Base-by-base conservation (phyloP, 2,113 vertebrate genomes). In the Clarias macrocephalus region DNA sequence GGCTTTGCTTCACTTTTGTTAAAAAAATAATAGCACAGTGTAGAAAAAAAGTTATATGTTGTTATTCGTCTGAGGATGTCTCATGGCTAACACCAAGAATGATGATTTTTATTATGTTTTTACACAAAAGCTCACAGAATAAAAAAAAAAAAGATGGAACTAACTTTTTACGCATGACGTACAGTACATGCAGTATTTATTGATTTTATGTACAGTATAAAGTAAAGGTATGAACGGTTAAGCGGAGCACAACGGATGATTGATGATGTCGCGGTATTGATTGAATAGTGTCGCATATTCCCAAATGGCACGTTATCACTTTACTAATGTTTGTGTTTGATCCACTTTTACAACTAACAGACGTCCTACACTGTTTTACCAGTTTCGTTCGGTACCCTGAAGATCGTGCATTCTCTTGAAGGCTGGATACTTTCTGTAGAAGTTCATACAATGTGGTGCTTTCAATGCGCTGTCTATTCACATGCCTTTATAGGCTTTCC, bases 291-390 rank as follows among this genome's bases (percentile, higher is more conserved):
- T 90, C 65, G 72, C 33, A 11, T 91, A 93, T 93, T 94, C 93
- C 93, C 93, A 81, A 92, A 79, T 88, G 88, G 93, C 94, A 94
- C 93, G 88, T 87, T 88, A 91, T 94, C 93, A 95, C 94, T 94
- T 95, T 95, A 93, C 91, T 88, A 68, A 87, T 16, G 90, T 85
- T 66, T 89, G 63, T 88, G 83, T 79, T 84, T 88, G 2, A 48
- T 65, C 57, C 5, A 8, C 54, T 85, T 87, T 68, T 88, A 5
- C 33, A 60, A 86, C 52, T 82, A 52, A 86, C 56, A 62, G 16
- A 37, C 28, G 56, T 57, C 16, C 28, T 82, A 73, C 25, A 28
- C 25, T 52, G 15, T n/a, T 83, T 11, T 19, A 15, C 23, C 37
- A 6, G 16, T 19, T 54, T 66, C 66, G 16, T 66, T 83, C 52